Percentiles rank a stretch among this genome's conserved stretches.
phyloP scores from a whole-genome alignment of 2,113 vertebrate genomes.

The Scolopax mira region DNA sequence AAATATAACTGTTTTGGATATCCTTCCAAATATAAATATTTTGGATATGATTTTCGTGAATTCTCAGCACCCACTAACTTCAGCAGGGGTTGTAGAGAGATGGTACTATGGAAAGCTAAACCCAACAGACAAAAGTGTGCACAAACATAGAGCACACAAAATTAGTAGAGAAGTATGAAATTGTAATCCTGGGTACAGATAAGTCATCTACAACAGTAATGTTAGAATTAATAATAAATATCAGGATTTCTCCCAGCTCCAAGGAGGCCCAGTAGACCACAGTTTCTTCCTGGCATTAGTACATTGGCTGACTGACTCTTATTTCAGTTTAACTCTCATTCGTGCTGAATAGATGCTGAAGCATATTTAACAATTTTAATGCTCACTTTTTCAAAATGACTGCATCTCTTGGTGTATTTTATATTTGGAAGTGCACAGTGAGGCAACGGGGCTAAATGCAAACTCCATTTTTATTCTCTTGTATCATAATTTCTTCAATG shows the following conservation, averaged over 20 bases:
- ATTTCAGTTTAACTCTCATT: neutral
- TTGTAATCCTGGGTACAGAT: neutral
- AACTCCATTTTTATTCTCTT: neutral
- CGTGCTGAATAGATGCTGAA: neutral
- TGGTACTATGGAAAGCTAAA: neutral
- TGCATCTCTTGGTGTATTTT: neutral
- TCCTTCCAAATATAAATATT: neutral
- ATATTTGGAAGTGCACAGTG: neutral
- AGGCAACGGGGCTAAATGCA: neutral
- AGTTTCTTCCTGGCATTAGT: neutral
- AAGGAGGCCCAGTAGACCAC: neutral
- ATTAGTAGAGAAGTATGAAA: neutral
- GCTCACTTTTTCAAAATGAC: neutral
- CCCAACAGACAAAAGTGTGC: neutral
- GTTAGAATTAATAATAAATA: neutral
- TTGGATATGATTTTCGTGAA: neutral
- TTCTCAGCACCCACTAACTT: neutral
- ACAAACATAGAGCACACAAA: neutral
- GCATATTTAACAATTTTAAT: neutral
- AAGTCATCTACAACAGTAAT: neutral
- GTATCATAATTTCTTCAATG: neutral
- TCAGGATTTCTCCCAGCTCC: neutral
- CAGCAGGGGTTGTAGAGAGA: neutral
- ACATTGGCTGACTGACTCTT: neutral
- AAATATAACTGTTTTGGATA: neutral